phyloP scores from a whole-genome alignment of 2,888 invertebrate species.

The Smittia aterrima region DNA sequence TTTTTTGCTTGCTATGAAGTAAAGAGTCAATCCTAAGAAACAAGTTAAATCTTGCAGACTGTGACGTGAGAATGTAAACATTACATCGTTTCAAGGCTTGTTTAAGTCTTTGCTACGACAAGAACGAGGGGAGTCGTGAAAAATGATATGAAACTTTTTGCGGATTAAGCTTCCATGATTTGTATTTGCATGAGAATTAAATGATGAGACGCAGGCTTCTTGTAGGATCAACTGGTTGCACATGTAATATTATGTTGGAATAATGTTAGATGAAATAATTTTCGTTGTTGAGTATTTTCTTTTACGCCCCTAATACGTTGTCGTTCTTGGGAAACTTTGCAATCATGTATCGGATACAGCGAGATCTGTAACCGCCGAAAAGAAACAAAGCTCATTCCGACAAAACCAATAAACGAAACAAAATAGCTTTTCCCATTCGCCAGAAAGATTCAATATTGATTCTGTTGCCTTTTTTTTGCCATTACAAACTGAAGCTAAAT shows the following conservation, averaged over 20 bases:
- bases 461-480: no score
- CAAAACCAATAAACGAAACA: no score
- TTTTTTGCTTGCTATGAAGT: not conserved
- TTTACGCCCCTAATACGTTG: no score
- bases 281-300: no score
- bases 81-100: not conserved
- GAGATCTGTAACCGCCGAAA: no score
- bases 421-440: no score
- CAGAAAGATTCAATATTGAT: no score
- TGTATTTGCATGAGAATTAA: constrained; percentile 31
- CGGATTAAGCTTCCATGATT: not conserved
- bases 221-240: constrained; percentile 19
- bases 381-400: no score
- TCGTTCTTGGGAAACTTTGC: no score
- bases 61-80: not conserved
- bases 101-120: not conserved
- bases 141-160: constrained; percentile 21
- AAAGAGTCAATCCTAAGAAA: not conserved
- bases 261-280: no score
- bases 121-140: not conserved
- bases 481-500: no score
- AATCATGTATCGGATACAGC: no score
- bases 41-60: not conserved
- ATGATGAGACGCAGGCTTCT: not conserved
- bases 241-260: not conserved